Evolutionary conservation across 2,797 vertebrate species (phyloP), one percentile per base, ranked within the genome.

Genomic region (Telmatherina bonti): DNA sequence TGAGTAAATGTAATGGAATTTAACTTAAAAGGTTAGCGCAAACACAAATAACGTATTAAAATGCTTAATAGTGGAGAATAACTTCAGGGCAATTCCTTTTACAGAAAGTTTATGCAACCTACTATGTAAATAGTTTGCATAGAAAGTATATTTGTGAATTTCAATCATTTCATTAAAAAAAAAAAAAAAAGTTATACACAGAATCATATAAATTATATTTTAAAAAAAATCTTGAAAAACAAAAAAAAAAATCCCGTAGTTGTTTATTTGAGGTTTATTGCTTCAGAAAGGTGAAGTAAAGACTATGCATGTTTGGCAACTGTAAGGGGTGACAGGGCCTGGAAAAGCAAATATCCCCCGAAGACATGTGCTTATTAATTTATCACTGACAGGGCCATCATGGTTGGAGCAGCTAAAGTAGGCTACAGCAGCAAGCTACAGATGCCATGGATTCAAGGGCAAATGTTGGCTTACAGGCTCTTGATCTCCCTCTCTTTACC

Each of bases 331-430:
- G 78, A 85, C 64, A 27, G 69, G 70, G 70, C 59, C 74, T 55
- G 53, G 69, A 88, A 81, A 81, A 78, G 74, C 64, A 60, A 22
- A 38, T 7, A 54, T 76, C 68, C 81, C 75, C 85, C 24, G 30
- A 80, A 85, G 86, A 86, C 49, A 56, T 73, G 74, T 73, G 73
- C 73, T 91, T 86, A 87, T 89, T 92, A 89, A 91, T 90, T 83
- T 72, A 87, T 90, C 72, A 84, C 62, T 74, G 81, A 65, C 79
- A 54, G 65, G 70, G 52, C 55, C 35, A 20, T 68, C 45, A 62
- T 71, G 70, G 63, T 58, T 81, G 70, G 70, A 86, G 72, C 65
- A 68, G 76, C 64, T 76, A 67, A 88, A 85, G 63, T 78, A 83
- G 83, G 84, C 70, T 80, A 81, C 57, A 74, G 59, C 67, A 72